Evolutionary conservation across 2,888 invertebrate species (phyloP).

Genomic region (Charanyca ferruginea): DNA sequence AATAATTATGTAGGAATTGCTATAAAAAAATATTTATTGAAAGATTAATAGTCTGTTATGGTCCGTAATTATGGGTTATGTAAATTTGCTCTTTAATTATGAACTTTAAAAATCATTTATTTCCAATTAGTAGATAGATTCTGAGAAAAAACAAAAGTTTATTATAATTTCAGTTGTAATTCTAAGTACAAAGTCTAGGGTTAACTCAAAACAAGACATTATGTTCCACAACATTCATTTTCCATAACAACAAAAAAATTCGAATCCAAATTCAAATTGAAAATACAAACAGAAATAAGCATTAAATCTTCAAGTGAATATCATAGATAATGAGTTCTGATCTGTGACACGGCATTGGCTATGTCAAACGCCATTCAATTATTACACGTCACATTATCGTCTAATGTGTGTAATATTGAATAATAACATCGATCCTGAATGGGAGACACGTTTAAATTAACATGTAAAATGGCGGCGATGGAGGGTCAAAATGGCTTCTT

Average conservation of each 20-base stretch:
- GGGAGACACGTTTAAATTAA: slow-evolving; percentile 72
- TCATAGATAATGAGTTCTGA: slow-evolving; percentile 74
- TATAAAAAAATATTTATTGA: slow-evolving; percentile 45
- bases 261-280: slow-evolving; percentile 2
- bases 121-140: not conserved
- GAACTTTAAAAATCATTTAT: slow-evolving; percentile 18
- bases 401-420: slow-evolving; percentile 73
- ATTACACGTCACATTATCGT: slow-evolving; percentile 67
- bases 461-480: slow-evolving; percentile 71
- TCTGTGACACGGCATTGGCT: slow-evolving; percentile 76
- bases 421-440: slow-evolving; percentile 75
- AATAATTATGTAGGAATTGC: slow-evolving; percentile 49
- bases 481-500: slow-evolving; percentile 57
- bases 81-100: slow-evolving; percentile 15
- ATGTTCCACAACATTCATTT: not conserved
- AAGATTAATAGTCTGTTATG: slow-evolving; percentile 52
- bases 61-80: slow-evolving; percentile 37
- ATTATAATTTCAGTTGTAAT: too few relatives aligned
- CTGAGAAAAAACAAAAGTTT: not conserved
- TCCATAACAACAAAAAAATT: not conserved
- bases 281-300: slow-evolving; percentile 27
- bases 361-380: slow-evolving; percentile 79
- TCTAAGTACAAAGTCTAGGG: not conserved
- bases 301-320: slow-evolving; percentile 41
- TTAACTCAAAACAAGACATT: not conserved